Conservation (phyloP, 1,140 invertebrate species). For the Idris sp. region DNA sequence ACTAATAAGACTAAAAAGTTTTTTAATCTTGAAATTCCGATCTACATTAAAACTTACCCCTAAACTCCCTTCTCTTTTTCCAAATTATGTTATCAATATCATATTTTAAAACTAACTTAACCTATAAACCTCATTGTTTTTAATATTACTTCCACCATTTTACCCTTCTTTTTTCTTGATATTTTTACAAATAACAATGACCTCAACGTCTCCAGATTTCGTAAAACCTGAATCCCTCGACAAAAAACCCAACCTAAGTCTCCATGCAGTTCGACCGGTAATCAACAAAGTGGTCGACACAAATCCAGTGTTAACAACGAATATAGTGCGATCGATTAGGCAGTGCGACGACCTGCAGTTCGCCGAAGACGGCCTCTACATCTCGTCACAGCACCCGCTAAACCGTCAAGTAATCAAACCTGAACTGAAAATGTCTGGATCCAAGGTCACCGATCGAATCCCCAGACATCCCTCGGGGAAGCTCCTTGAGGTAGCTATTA, state of each 20-base stretch:
- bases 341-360: slow-evolving; percentile 14
- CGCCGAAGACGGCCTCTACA: slow-evolving; percentile 71
- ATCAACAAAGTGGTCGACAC: slow-evolving; percentile 41
- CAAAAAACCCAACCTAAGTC: slow-evolving; percentile 42
- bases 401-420: slow-evolving; percentile 67
- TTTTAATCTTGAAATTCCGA: too few species aligned
- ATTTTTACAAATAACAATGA: too few species aligned
- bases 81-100: too few species aligned
- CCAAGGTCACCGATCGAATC: slow-evolving; percentile 49
- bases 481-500: slow-evolving; percentile 71
- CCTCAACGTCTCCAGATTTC: neutral
- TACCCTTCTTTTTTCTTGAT: too few species aligned
- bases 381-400: slow-evolving; percentile 62
- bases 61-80: too few species aligned
- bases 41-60: too few species aligned
- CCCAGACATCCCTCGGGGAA: slow-evolving; percentile 56
- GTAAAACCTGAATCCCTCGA: neutral
- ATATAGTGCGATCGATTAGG: slow-evolving; percentile 12
- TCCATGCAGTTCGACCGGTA: slow-evolving; percentile 61
- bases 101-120: too few species aligned
- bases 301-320: slow-evolving; percentile 57
- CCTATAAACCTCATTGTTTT: too few species aligned
- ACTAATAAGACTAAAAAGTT: too few species aligned
- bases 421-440: neutral
- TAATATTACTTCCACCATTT: too few species aligned